phyloP scores from a whole-genome alignment of 2,113 vertebrate species.

The Hemichromis elongatus region DNA sequence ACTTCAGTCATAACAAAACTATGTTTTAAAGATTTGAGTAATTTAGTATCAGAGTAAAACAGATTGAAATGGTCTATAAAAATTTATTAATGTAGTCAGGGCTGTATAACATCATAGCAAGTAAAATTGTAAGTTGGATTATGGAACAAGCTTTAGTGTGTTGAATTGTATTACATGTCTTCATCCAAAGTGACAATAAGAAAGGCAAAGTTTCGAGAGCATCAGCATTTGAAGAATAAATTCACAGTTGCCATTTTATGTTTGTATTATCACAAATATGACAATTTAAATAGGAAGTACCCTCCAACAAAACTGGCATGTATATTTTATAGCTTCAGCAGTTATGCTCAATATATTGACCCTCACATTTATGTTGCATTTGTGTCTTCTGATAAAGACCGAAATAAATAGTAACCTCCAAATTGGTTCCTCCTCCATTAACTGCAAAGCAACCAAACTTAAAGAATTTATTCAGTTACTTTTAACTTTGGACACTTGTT shows the following conservation, averaged over 20 bases:
- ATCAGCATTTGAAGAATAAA: not conserved
- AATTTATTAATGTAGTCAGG: not conserved
- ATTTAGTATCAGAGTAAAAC: not conserved
- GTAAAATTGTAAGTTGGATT: not conserved
- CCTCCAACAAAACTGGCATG: not conserved
- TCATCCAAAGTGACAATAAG: not conserved
- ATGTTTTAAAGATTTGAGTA: not conserved
- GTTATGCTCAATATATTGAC: not conserved
- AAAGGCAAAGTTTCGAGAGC: not conserved
- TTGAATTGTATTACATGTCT: not conserved
- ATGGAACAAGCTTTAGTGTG: not conserved
- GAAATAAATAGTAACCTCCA: not conserved
- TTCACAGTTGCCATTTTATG: not conserved
- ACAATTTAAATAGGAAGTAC: not conserved
- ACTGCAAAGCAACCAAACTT: not conserved
- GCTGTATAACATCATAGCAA: not conserved
- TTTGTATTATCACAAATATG: not conserved
- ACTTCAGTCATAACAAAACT: not conserved
- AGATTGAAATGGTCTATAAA: not conserved
- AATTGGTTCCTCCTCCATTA: not conserved
- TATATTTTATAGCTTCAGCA: not conserved
- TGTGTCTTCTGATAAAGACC: rapidly evolving
- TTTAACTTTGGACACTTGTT: not conserved
- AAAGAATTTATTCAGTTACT: rapidly evolving
- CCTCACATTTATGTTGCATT: not conserved